These are phyloP conservation scores for Palythoa caribaeorum DNA, from an alignment of 92 coral and sea anemone species.

Conservation along the genomic window DNA sequence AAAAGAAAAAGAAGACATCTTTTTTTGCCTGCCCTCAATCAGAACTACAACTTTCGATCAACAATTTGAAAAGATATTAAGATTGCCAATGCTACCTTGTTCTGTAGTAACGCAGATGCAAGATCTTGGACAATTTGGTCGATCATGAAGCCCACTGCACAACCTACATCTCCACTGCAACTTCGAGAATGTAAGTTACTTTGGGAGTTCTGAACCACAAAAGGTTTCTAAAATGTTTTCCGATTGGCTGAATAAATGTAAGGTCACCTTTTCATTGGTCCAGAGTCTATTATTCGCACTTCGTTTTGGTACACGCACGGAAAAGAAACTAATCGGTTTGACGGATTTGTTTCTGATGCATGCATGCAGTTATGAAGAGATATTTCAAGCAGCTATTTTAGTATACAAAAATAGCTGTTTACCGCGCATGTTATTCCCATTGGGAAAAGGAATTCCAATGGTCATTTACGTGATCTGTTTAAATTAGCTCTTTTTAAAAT, in stretches of 20 bases:
- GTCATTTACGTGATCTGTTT: too few relatives aligned
- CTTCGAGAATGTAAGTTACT: constrained; percentile 4
- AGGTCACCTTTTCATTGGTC: neutral
- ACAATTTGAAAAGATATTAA: neutral
- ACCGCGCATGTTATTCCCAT: too few relatives aligned
- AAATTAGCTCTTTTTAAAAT: too few relatives aligned
- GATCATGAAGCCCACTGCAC: constrained; percentile 3
- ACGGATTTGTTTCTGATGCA: too few relatives aligned
- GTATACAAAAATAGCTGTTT: too few relatives aligned
- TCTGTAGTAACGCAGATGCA: neutral
- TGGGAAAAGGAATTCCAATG: too few relatives aligned
- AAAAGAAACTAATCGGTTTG: too few relatives aligned
- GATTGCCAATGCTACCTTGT: neutral
- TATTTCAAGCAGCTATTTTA: too few relatives aligned
- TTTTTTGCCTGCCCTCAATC: too few relatives aligned
- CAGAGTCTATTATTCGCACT: too few relatives aligned
- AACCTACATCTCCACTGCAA: constrained; percentile 6
- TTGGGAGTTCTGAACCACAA: neutral
- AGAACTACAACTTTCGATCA: neutral
- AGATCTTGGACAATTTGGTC: constrained; percentile 6
- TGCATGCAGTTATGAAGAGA: too few relatives aligned
- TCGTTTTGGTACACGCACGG: too few relatives aligned
- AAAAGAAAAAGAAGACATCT: neutral
- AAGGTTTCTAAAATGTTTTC: neutral
- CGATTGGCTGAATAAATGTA: neutral